Evolutionary conservation across 2,113 vertebrate species (phyloP), one percentile per base, ranked within the genome.

Genomic region (Labeo catla): DNA sequence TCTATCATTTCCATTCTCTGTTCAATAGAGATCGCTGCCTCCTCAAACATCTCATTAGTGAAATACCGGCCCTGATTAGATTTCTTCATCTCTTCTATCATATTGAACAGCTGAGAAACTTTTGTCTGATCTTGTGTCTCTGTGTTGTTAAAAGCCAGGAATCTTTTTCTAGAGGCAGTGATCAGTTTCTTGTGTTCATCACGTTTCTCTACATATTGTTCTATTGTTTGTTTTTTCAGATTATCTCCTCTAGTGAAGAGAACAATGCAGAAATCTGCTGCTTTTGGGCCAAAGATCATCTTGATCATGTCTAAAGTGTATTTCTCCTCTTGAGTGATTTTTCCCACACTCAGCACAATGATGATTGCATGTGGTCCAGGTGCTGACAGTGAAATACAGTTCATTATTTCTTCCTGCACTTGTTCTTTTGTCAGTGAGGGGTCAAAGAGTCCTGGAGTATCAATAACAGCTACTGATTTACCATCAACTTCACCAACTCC

Each of bases 21-120:
- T 52, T 52, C 19, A 36, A 54, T 66, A 6, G 45, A 36, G 39
- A 84, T 78, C 13, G 59, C 63, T 39, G 76, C 63, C 11, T 23
- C 57, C 13, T 87, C 57, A 21, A 87, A 81, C 86, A 87, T 79
- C 6, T 70, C 50, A 63, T 34, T 86, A 28, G 61, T 88, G 70
- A 86, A 88, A n/a, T 68, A 83, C 57, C 34, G 21, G 12, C 34
- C 12, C 10, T 57, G 61, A 4, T 85, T 76, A 2, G 5, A 39
- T 43, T 28, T 28, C 28, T 28, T 28, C 28, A 86, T 21, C 16
- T 9, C 3, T 6, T 86, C 80, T 76, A 86, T 39, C 39, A 39
- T 39, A 39, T 39, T 5, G 5, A 39, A 39, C 39, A 39, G 39
- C 39, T 39, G 39, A 28, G 23, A 34, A 0, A 87, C 83, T 66